Percentiles rank a stretch among this genome's conserved stretches.
phyloP scores from a whole-genome alignment of 2,888 invertebrate genomes.

The Ichneumoninae sp. region DNA sequence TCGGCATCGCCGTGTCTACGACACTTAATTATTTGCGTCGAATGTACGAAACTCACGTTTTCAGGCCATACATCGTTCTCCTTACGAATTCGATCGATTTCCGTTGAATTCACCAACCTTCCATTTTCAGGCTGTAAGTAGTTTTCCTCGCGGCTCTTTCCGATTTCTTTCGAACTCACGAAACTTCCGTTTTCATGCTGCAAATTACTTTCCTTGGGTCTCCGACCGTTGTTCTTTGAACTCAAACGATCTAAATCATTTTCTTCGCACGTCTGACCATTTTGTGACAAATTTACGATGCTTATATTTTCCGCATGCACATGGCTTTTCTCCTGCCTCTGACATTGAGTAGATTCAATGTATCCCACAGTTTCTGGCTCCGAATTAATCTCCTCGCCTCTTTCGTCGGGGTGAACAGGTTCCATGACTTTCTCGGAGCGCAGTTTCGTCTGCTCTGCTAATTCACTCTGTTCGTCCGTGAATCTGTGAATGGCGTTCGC shows the following conservation, averaged over 20 bases:
- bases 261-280: not conserved
- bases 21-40: not conserved
- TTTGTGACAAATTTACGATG: not conserved
- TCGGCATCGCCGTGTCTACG: not conserved
- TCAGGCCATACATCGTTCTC: not conserved
- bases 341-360: slow-evolving; percentile 9
- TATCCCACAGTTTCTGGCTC: not conserved
- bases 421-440: slow-evolving; percentile 35
- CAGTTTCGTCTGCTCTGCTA: slow-evolving; percentile 31
- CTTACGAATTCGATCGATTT: not conserved
- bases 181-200: slow-evolving; percentile 13
- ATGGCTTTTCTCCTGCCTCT: not conserved
- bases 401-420: not conserved
- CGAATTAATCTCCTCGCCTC: not conserved
- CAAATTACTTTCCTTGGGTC: not conserved
- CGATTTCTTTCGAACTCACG: not conserved
- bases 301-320: not conserved
- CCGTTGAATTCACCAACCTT: slow-evolving; percentile 10
- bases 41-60: slow-evolving; percentile 13
- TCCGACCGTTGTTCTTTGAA: not conserved
- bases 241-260: not conserved
- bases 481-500: slow-evolving; percentile 13
- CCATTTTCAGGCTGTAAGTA: slow-evolving; percentile 3
- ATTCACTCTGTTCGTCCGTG: not conserved
- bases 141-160: not conserved